Conservation (phyloP, 1,140 invertebrate genomes). For the Bombus superbus region DNA sequence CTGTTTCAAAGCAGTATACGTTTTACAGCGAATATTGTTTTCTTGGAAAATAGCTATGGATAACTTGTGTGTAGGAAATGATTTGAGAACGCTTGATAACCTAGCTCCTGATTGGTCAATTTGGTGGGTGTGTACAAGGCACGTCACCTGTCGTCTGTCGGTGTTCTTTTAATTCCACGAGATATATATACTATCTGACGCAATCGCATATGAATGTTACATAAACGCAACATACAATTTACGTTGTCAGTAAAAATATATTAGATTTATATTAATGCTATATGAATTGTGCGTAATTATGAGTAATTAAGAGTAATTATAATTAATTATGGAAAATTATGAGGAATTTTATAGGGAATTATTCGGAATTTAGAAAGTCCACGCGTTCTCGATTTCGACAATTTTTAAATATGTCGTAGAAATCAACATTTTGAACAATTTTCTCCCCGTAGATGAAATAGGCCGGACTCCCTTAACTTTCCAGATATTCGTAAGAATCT, state of each 20-base stretch:
- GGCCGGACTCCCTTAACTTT: no score
- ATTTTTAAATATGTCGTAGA: no score
- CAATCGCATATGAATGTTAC: constrained; percentile 46
- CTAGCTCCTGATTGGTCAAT: constrained; percentile 54
- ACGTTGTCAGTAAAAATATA: not conserved
- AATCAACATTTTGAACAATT: no score
- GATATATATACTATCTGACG: constrained; percentile 33
- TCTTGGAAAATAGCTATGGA: not conserved
- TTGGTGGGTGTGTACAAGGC: constrained; percentile 59
- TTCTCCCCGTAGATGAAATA: no score
- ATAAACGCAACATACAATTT: not conserved
- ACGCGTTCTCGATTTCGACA: no score
- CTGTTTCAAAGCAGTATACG: no score
- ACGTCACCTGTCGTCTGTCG: constrained; percentile 46
- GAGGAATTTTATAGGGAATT: no score
- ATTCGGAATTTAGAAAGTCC: no score
- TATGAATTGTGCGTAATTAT: not conserved
- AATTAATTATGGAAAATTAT: no score
- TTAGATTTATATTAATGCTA: not conserved
- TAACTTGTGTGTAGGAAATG: no score
- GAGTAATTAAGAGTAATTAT: no score
- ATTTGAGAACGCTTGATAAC: constrained; percentile 37
- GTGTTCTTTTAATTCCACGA: not conserved
- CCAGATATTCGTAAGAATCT: no score
- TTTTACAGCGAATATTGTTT: not conserved